Percentiles rank a stretch among this genome's conserved stretches.
These are phyloP conservation scores for Apis laboriosa DNA, from an alignment of 1,140 invertebrate genomes.

Conservation along the genomic window DNA sequence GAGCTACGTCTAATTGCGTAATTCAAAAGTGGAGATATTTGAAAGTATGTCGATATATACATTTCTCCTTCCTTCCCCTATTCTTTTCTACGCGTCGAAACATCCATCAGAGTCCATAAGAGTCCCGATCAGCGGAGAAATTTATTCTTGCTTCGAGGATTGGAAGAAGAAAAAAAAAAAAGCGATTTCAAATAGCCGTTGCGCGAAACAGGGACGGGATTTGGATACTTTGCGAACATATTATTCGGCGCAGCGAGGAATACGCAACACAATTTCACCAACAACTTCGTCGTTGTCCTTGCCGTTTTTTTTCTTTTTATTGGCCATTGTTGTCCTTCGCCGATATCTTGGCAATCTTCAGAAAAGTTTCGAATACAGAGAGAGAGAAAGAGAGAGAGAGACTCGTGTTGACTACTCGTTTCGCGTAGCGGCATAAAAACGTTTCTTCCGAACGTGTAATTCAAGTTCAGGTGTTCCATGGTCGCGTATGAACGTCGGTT, in stretches of 20 bases:
- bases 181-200: no score
- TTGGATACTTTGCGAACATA: neutral
- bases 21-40: no score
- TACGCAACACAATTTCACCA: neutral
- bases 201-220: no score
- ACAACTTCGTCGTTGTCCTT: neutral
- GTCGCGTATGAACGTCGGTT: slow-evolving; percentile 42
- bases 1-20: no score
- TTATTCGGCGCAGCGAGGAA: neutral
- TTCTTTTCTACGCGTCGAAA: no score
- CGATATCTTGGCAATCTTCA: neutral
- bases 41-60: no score
- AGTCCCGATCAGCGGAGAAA: no score
- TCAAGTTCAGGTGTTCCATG: slow-evolving; percentile 64
- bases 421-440: slow-evolving; percentile 3
- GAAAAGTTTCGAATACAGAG: neutral
- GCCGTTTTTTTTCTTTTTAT: neutral
- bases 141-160: no score
- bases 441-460: slow-evolving; percentile 39
- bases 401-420: neutral
- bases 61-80: no score
- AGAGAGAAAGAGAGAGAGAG: no score
- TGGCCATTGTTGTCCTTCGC: neutral
- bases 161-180: no score
- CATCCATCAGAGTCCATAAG: no score